Evolutionary conservation across 1,140 invertebrate genomes (phyloP), one percentile per base, ranked within the genome.

Genomic region (Zaprionus ghesquierei): DNA sequence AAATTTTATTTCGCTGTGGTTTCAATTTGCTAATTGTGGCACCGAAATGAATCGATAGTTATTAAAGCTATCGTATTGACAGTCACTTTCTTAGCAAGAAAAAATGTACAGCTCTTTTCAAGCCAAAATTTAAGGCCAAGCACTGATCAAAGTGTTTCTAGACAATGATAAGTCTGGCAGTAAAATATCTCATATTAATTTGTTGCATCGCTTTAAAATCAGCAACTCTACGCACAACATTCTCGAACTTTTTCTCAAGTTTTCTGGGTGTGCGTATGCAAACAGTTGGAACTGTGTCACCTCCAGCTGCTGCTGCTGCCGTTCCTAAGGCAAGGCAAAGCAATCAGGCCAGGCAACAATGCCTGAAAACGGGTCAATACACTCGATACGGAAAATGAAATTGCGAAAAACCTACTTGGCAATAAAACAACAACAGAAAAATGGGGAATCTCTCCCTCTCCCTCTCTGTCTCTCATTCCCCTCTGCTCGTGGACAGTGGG

Each of bases 321-420:
- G n/a, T 13, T 4, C 31, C 61, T n/a, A n/a, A 60, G 55, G 62
- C 31, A 33, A 5, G 10, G 9, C 9, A 74, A 74, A 69, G 35
- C 70, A 74, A 74, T 74, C 65, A 74, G 58, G 31, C 38, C 41
- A 74, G n/a, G n/a, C 61, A 62, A 68, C 63, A 60, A 53, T 27
- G 51, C 54, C 49, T n/a, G 27, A 68, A 69, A 73, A 69, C 50
- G 65, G 65, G 70, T 69, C 70, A 69, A 50, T 53, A 65, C 18
- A 54, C 41, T 46, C 41, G 41, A 46, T 20, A 70, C n/a, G 13
- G 12, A 33, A 53, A 15, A 46, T 10, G 15, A 56, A 58, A 58
- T 51, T 51, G 46, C 20, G 8, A 56, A 22, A 51, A 53, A 59
- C n/a, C 25, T 33, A 62, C 49, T 49, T 62, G 49, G 60, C 31